Evolutionary conservation across 2,113 vertebrate genomes (phyloP), one percentile per base, ranked within the genome.

Genomic region (Ciconia boyciana): DNA sequence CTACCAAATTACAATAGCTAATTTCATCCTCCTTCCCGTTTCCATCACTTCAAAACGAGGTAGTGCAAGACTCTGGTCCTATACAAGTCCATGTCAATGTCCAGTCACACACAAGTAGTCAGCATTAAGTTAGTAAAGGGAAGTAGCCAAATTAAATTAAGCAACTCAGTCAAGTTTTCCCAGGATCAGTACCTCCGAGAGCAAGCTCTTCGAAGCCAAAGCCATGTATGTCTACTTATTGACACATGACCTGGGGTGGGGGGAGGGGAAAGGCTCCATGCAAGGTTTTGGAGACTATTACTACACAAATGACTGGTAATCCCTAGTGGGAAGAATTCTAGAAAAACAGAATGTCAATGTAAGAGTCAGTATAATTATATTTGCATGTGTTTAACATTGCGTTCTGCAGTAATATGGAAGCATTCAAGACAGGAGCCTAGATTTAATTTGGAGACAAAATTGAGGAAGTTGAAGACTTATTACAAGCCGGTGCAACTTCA

Each of bases 381-480:
- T 46, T 89, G 66, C 77, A 93, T 51, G 66, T 93, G 84, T 87
- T 95, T 64, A 85, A n/a, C 77, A 44, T 43, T 0, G 24, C 4
- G 1, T 87, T 88, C 39, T 62, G 46, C 81, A 83, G 64, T 57
- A 85, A 91, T 13, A 74, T 68, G 89, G 87, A 89, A 96, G 46
- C 29, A 71, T 60, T 88, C 84, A 81, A 86, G 76, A 83, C 79
- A 84, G 52, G 18, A 95, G 69, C 65, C 86, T 68, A 49, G 85
- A 90, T 75, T 91, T 88, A 96, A 97, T 95, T 87, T 64, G 64
- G 95, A 91, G 89, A 82, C 36, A 89, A 92, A 97, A 80, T 57
- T 78, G 72, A 94, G 94, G 90, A 96, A 96, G 95, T 64, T 76
- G 52, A 96, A 94, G 76, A 86, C 92, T 91, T 95, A 94, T 87